These are phyloP conservation scores for Procavia capensis DNA, from an alignment of 2,113 vertebrate genomes.

Conservation along the genomic window DNA sequence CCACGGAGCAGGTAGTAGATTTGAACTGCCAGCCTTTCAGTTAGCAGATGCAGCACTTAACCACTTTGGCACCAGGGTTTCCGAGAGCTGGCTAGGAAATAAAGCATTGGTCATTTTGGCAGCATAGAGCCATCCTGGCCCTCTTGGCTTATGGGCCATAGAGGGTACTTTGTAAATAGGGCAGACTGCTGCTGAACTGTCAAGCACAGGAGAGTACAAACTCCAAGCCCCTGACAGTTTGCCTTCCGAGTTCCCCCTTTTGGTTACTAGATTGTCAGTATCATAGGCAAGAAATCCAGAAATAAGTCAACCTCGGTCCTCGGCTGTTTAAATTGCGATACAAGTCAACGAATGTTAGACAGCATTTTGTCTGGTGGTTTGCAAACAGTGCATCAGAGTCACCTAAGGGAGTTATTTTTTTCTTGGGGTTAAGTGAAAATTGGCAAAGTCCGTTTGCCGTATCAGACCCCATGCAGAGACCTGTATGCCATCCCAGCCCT, in stretches of 20 bases:
- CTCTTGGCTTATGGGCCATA: neutral
- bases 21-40: too few species aligned
- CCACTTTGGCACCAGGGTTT: too few species aligned
- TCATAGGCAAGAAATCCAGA: neutral
- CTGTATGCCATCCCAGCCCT: too few species aligned
- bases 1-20: too few species aligned
- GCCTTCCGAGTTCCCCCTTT: neutral
- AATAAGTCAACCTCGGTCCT: neutral
- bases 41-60: too few species aligned
- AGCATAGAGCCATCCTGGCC: too few species aligned
- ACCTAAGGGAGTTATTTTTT: neutral
- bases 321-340: neutral
- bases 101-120: too few species aligned
- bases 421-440: too few species aligned
- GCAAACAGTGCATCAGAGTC: neutral
- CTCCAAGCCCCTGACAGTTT: neutral
- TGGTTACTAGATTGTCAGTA: neutral
- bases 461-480: too few species aligned
- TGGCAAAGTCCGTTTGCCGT: too few species aligned
- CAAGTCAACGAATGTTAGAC: neutral
- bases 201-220: neutral
- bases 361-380: neutral
- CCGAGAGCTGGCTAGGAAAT: too few species aligned
- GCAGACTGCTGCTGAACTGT: neutral
- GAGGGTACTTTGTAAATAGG: neutral